Evolutionary conservation across 2,888 invertebrate genomes (phyloP).

Genomic region (Deladenus siricidicola): DNA sequence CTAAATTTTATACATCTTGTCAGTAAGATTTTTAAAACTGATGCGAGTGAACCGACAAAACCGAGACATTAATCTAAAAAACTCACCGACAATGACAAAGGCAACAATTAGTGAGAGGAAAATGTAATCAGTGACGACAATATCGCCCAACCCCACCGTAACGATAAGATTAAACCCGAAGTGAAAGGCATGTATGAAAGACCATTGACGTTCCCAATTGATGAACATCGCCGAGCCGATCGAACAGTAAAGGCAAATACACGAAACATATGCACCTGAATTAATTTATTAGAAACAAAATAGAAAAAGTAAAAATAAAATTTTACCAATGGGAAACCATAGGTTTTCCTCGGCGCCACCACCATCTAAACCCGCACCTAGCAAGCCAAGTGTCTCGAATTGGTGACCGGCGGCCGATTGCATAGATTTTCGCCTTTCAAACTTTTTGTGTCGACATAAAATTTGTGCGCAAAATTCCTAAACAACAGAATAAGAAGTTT

Average conservation of each 20-base stretch:
- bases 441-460: slow-evolving; percentile 38
- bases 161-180: slow-evolving; percentile 54
- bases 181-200: slow-evolving; percentile 54
- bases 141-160: slow-evolving; percentile 53
- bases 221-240: slow-evolving; percentile 53
- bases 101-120: slow-evolving; percentile 53
- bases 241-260: slow-evolving; percentile 53
- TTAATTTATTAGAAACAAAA: neutral
- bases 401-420: slow-evolving; percentile 47
- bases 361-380: slow-evolving; percentile 38
- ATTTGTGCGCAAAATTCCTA: neutral
- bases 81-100: slow-evolving; percentile 53
- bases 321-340: slow-evolving; percentile 53
- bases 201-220: slow-evolving; percentile 52
- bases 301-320: neutral
- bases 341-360: slow-evolving; percentile 48
- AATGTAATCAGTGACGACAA: slow-evolving; percentile 51
- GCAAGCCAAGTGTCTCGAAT: slow-evolving; percentile 32
- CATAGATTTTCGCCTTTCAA: slow-evolving; percentile 46
- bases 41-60: too few species aligned
- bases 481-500: too few species aligned
- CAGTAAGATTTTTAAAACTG: neutral
- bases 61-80: neutral
- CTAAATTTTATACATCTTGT: slow-evolving; percentile 6
- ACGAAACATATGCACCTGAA: slow-evolving; percentile 51